Conservation (phyloP, 1,140 invertebrate species). For the Drosophila sechellia region DNA sequence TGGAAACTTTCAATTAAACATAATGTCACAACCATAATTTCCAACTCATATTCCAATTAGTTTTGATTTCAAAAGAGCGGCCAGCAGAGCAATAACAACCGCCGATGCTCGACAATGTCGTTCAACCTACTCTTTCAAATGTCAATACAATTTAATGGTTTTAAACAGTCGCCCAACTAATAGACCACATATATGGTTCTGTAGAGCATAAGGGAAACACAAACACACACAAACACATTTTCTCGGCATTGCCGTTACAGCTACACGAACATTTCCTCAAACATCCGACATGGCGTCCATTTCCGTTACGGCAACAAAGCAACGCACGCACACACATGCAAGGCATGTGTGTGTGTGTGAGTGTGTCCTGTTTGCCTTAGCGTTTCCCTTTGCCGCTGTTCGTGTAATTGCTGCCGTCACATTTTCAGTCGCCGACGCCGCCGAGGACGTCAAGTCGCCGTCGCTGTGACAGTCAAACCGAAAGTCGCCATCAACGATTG, state of each 20-base stretch:
- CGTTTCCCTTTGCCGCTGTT: conserved; percentile 26
- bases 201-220: neutral
- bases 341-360: conserved; percentile 1
- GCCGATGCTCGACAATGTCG: conserved; percentile 12
- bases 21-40: conserved; percentile 7
- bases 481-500: conserved; percentile 50
- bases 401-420: conserved; percentile 54
- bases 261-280: conserved; percentile 75
- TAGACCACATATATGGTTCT: conserved; percentile 39
- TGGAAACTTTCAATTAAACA: conserved; percentile 19
- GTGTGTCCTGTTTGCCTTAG: conserved; percentile 28
- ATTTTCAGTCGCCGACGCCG: conserved; percentile 36
- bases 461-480: conserved; percentile 47
- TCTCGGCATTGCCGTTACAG: conserved; percentile 52
- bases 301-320: conserved; percentile 77
- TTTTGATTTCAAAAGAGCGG: conserved; percentile 17
- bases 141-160: conserved; percentile 35
- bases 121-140: conserved; percentile 18
- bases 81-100: conserved; percentile 15
- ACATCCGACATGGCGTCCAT: conserved; percentile 79
- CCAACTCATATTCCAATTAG: conserved; percentile 25
- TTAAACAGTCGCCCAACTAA: conserved; percentile 31
- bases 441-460: conserved; percentile 58
- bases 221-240: conserved; percentile 48
- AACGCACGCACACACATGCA: conserved; percentile 27